Conservation (phyloP, 2,113 vertebrate genomes). For the Quiscalus mexicanus region DNA sequence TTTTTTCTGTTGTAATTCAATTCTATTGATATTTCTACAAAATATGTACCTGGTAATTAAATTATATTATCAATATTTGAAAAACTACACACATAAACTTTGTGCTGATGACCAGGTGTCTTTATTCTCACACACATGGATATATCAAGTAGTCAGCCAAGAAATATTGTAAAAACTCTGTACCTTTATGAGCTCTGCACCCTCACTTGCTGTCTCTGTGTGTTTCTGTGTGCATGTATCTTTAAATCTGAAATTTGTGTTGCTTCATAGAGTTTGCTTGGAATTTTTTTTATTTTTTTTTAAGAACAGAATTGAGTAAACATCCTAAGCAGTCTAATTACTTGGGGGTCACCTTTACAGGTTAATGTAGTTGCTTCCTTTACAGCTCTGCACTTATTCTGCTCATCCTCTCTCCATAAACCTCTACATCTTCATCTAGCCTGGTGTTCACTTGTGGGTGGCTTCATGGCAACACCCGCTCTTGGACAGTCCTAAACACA, state of each 20-base stretch:
- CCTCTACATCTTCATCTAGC: not conserved
- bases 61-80: not conserved
- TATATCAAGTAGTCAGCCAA: not conserved
- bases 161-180: not conserved
- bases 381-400: not conserved
- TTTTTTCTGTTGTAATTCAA: not conserved
- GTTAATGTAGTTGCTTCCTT: not conserved
- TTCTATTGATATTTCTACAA: not conserved
- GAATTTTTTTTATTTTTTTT: not conserved
- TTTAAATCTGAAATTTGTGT: not conserved
- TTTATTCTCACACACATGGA: not conserved
- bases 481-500: not conserved
- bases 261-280: not conserved
- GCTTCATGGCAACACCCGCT: not conserved
- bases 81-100: not conserved
- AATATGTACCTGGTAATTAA: not conserved
- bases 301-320: not conserved
- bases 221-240: not conserved
- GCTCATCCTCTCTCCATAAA: not conserved
- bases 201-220: not conserved
- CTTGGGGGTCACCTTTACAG: not conserved
- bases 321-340: not conserved
- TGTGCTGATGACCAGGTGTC: not conserved
- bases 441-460: not conserved
- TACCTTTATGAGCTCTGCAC: not conserved